Conservation (phyloP, 1,140 invertebrate genomes). For the Vanessa atalanta region DNA sequence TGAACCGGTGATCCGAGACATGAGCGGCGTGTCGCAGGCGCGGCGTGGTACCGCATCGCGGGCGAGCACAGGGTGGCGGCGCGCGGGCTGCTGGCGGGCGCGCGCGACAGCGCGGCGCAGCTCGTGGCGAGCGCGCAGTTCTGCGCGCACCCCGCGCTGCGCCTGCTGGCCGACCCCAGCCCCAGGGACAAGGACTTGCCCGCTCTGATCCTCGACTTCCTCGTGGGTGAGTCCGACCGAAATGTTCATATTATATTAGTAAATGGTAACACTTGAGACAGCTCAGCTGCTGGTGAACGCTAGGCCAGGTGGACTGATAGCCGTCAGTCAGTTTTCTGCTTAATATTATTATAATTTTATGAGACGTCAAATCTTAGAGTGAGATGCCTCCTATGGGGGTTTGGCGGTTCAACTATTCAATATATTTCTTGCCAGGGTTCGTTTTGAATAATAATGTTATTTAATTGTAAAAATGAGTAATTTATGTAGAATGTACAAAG, state of each 20-base stretch:
- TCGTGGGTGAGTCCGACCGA: slow-evolving; percentile 50
- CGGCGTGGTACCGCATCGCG: slow-evolving; percentile 63
- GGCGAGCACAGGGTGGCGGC: slow-evolving; percentile 42
- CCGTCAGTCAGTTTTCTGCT: no score
- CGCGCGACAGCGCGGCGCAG: slow-evolving; percentile 50
- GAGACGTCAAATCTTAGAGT: no score
- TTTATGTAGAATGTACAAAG: neutral
- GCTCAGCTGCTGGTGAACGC: no score
- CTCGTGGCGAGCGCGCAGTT: slow-evolving; percentile 59
- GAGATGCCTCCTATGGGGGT: no score
- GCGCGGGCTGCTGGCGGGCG: slow-evolving; percentile 55
- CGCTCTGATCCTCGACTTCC: slow-evolving; percentile 53
- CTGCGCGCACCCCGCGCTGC: slow-evolving; percentile 55
- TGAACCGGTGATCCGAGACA: no score
- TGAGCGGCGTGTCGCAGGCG: slow-evolving; percentile 40
- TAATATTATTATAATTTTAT: no score
- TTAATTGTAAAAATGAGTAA: neutral
- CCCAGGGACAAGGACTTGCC: slow-evolving; percentile 52
- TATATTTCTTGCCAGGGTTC: no score
- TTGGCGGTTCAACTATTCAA: no score
- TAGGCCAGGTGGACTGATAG: no score
- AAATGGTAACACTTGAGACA: no score
- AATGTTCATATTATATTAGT: no score
- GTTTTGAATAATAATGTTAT: no score
- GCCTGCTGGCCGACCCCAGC: slow-evolving; percentile 47